Evolutionary conservation across 1,140 invertebrate genomes (phyloP).

Genomic region (Drosophila grimshawi): DNA sequence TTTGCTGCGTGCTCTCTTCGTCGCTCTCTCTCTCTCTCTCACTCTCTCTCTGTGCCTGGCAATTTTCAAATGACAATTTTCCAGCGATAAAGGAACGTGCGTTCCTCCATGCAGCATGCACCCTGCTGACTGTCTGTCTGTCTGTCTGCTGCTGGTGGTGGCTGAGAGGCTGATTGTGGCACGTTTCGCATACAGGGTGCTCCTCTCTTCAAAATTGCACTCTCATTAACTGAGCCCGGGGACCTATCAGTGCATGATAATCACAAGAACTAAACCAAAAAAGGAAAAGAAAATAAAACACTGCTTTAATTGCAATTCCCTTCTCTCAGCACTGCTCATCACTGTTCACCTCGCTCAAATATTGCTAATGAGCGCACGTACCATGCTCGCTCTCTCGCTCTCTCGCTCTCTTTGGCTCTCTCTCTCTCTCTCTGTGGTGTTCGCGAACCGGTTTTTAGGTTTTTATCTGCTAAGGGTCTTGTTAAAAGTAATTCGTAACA

Average conservation of each 20-base stretch:
- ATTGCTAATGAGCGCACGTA: conserved; percentile 71
- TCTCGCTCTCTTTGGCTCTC: conserved; percentile 20
- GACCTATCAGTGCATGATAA: conserved; percentile 44
- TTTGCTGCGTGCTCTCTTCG: not conserved
- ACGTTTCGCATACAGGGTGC: conserved; percentile 55
- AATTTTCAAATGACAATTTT: conserved; percentile 34
- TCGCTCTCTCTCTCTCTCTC: conserved; percentile 17
- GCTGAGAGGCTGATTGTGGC: conserved; percentile 28
- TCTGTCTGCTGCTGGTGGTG: conserved; percentile 18
- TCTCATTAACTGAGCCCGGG: conserved; percentile 36
- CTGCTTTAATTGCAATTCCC: conserved; percentile 67
- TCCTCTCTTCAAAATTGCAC: conserved; percentile 1
- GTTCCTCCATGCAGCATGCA: conserved; percentile 42
- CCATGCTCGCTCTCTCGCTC: conserved; percentile 32
- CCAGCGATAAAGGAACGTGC: conserved; percentile 38
- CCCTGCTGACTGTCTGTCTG: conserved; percentile 56
- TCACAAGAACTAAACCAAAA: conserved; percentile 48
- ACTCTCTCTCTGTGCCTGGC: conserved; percentile 10
- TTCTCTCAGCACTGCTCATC: conserved; percentile 58
- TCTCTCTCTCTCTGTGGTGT: conserved; percentile 10
- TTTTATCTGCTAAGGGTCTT: conserved; percentile 84
- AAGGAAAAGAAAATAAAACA: conserved; percentile 12
- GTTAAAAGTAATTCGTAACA: conserved; percentile 85
- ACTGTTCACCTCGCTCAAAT: conserved; percentile 41
- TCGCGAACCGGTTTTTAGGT: conserved; percentile 70